These are phyloP conservation scores for Jacana jacana DNA, from an alignment of 2,113 vertebrate species.

Conservation along the genomic window DNA sequence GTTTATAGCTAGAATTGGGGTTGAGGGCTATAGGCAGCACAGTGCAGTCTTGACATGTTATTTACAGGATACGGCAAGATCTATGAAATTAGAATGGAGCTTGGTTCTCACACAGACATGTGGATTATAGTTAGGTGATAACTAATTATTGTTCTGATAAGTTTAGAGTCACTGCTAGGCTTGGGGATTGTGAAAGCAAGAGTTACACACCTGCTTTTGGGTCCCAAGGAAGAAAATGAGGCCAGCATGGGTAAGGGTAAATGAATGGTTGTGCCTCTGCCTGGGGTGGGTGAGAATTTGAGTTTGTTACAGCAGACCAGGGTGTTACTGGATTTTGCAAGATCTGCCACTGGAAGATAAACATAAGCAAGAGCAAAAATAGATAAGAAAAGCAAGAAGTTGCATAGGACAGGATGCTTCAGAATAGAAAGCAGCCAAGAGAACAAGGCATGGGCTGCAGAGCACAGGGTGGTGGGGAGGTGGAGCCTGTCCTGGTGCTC, in stretches of 20 bases:
- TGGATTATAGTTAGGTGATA: not conserved
- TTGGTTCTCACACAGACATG: not conserved
- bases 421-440: not conserved
- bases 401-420: not conserved
- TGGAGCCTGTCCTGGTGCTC: not conserved
- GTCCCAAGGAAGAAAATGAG: not conserved
- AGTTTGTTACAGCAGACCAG: not conserved
- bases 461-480: rapidly evolving
- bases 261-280: not conserved
- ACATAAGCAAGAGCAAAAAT: not conserved
- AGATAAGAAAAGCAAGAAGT: not conserved
- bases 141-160: not conserved
- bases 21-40: not conserved
- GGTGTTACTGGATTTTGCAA: not conserved
- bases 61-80: not conserved
- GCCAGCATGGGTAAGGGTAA: not conserved
- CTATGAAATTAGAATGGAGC: not conserved
- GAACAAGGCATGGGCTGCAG: not conserved
- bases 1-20: not conserved
- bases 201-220: not conserved
- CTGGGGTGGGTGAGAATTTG: not conserved
- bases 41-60: not conserved
- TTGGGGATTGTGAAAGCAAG: not conserved
- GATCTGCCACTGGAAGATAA: not conserved
- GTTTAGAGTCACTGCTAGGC: not conserved